phyloP scores from a whole-genome alignment of 2,888 invertebrate species.

The Eilema caniola region DNA sequence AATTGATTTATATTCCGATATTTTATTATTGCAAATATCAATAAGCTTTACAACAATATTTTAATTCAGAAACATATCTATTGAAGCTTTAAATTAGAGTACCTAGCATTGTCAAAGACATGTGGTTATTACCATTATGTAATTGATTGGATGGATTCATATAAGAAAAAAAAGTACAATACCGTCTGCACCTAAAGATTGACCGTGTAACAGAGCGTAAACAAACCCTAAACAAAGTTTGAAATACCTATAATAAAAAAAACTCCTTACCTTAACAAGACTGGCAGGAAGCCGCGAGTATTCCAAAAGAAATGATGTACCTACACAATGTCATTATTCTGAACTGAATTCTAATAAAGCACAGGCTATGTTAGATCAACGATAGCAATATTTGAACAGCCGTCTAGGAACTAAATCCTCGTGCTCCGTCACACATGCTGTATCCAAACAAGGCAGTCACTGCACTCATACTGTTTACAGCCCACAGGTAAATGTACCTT shows the following conservation, averaged over 20 bases:
- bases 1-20: neutral
- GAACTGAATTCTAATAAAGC: slow-evolving; percentile 14
- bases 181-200: too few species aligned
- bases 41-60: neutral
- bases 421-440: slow-evolving; percentile 25
- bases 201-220: too few species aligned
- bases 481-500: slow-evolving; percentile 51
- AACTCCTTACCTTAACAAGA: neutral
- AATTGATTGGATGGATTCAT: neutral
- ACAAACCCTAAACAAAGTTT: neutral
- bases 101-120: too few species aligned
- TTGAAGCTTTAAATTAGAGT: too few species aligned
- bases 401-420: slow-evolving; percentile 22
- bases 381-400: slow-evolving; percentile 32
- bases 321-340: slow-evolving; percentile 7
- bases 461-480: slow-evolving; percentile 47
- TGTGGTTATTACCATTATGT: neutral
- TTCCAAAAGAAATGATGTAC: slow-evolving; percentile 12
- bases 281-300: neutral
- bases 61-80: too few species aligned
- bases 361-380: slow-evolving; percentile 25
- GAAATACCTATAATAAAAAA: neutral
- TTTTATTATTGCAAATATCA: neutral
- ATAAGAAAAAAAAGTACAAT: too few species aligned
- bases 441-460: slow-evolving; percentile 45